These are phyloP conservation scores for Sylvia atricapilla DNA, from an alignment of 2,113 vertebrate genomes.

Conservation along the genomic window DNA sequence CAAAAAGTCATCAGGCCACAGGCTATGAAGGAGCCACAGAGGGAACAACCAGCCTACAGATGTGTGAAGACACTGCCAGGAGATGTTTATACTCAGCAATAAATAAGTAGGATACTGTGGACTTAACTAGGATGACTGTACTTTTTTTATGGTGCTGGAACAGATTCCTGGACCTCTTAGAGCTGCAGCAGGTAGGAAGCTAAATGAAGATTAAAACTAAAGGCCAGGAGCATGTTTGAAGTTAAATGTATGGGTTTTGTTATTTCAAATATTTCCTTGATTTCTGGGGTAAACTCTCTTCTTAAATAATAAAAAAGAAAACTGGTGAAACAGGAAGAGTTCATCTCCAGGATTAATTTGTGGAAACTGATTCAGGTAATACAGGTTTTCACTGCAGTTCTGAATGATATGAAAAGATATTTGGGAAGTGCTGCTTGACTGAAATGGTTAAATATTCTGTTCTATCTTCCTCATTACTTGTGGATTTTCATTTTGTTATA, in stretches of 20 bases:
- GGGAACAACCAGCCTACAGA: background rate
- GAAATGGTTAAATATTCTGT: constrained; percentile 27
- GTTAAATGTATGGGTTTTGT: background rate
- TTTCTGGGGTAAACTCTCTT: background rate
- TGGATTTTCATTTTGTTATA: constrained; percentile 44
- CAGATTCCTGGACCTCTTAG: background rate
- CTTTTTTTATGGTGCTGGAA: background rate
- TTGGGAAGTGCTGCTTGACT: background rate
- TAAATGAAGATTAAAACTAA: background rate
- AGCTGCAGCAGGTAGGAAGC: background rate
- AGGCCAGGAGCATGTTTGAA: background rate
- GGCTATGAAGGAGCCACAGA: background rate
- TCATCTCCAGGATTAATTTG: background rate
- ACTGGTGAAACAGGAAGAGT: background rate
- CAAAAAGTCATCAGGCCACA: background rate
- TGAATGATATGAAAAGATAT: background rate
- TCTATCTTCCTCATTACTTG: constrained; percentile 40
- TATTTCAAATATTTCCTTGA: background rate
- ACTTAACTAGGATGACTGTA: background rate
- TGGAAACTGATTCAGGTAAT: background rate
- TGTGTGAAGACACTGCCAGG: background rate
- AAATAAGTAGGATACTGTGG: background rate
- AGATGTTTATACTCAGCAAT: background rate
- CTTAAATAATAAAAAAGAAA: background rate
- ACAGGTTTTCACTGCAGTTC: background rate